Percentiles rank a stretch among this genome's conserved stretches.
Conservation (phyloP, 2,113 vertebrate genomes). For the Naja naja region DNA sequence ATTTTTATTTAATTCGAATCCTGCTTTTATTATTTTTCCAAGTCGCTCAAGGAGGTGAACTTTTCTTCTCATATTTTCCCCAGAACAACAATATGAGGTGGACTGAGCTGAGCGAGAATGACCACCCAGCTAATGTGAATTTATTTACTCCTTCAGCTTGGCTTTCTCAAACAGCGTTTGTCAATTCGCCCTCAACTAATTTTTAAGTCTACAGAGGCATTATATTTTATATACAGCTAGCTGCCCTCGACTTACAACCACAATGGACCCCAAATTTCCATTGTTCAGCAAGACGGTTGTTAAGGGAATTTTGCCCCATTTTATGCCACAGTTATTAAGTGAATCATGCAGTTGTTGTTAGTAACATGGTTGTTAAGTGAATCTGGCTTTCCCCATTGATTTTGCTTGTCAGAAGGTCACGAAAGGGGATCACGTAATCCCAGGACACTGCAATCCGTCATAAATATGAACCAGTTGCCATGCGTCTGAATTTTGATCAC, state of each 20-base stretch:
- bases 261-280: neutral
- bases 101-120: neutral
- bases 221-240: neutral
- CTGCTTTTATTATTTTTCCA: neutral
- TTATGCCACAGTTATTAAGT: neutral
- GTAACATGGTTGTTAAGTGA: too few relatives aligned
- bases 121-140: neutral
- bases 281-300: neutral
- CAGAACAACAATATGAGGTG: neutral
- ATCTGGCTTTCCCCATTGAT: too few relatives aligned
- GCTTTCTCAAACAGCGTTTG: neutral
- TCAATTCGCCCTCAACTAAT: fast-evolving
- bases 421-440: too few relatives aligned
- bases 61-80: neutral
- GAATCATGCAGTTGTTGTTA: too few relatives aligned
- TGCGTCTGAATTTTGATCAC: too few relatives aligned
- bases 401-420: too few relatives aligned
- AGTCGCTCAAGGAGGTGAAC: neutral
- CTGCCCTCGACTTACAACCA: neutral
- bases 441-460: too few relatives aligned
- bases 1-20: too few relatives aligned
- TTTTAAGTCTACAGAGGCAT: neutral
- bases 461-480: too few relatives aligned
- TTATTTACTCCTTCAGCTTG: neutral
- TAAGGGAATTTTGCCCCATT: neutral